Evolutionary conservation across 2,797 vertebrate genomes (phyloP).

Genomic region (Thalassophryne amazonica): DNA sequence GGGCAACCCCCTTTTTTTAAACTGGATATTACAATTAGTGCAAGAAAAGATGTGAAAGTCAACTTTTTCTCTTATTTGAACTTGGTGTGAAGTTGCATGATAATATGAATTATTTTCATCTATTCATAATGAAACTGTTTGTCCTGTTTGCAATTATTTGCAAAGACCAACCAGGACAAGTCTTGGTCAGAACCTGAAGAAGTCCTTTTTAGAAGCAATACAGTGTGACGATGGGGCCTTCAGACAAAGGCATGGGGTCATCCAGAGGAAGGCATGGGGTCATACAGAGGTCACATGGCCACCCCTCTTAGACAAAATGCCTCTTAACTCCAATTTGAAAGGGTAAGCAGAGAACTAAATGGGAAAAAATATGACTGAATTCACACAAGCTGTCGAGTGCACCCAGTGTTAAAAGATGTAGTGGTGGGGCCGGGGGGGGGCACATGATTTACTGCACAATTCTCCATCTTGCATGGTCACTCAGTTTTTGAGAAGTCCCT

Average conservation of each 20-base stretch:
- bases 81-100: too few relatives aligned
- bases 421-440: too few relatives aligned
- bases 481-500: too few relatives aligned
- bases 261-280: conserved; percentile 38
- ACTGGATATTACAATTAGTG: too few relatives aligned
- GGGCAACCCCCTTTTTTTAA: conserved; percentile 10
- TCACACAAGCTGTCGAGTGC: conserved; percentile 20
- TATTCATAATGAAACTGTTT: conserved; percentile 30
- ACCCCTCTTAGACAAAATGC: conserved; percentile 30
- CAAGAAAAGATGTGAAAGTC: too few relatives aligned
- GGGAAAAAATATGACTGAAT: conserved; percentile 27
- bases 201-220: conserved; percentile 37
- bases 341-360: conserved; percentile 39
- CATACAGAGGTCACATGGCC: conserved; percentile 32
- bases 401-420: conserved; percentile 41
- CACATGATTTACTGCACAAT: too few relatives aligned
- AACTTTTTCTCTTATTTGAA: too few relatives aligned
- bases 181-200: conserved; percentile 25
- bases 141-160: conserved; percentile 46
- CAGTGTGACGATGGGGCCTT: conserved; percentile 11
- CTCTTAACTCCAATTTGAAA: conserved; percentile 44
- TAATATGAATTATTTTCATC: conserved; percentile 7
- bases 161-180: conserved; percentile 28
- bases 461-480: too few relatives aligned
- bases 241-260: conserved; percentile 49